Conservation (phyloP, 2,113 vertebrate species). For the Kobus ellipsiprymnus region DNA sequence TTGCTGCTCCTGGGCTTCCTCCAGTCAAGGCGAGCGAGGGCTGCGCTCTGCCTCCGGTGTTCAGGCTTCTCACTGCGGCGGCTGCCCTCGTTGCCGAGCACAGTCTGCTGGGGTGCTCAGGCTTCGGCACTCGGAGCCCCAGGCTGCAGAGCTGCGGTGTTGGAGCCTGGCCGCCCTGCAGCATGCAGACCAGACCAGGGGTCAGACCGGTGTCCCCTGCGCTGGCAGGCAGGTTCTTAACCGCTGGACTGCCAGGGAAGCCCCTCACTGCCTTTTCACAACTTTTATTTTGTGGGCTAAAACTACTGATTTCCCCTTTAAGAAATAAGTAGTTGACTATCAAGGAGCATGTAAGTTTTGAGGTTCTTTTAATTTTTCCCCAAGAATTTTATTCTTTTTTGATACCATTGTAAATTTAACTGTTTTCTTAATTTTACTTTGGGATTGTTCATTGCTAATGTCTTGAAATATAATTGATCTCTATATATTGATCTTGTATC, state of each 20-base stretch:
- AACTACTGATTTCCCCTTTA: not conserved
- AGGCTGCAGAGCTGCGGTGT: not conserved
- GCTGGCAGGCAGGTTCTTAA: not conserved
- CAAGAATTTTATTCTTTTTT: not conserved
- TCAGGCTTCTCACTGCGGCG: not conserved
- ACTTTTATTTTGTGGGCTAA: not conserved
- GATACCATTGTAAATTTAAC: not conserved
- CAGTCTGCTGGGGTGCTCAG: not conserved
- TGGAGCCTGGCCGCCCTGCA: not conserved
- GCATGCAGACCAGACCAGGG: not conserved
- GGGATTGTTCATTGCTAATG: not conserved
- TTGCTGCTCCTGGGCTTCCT: not conserved
- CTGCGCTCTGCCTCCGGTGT: fast-evolving
- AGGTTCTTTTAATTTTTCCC: not conserved
- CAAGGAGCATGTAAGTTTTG: not conserved
- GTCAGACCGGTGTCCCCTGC: not conserved
- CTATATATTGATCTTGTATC: not conserved
- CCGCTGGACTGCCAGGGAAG: not conserved
- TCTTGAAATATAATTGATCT: not conserved
- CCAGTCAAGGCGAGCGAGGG: not conserved
- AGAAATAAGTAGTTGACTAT: not conserved
- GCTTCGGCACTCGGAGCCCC: not conserved
- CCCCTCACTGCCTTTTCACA: not conserved
- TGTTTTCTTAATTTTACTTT: not conserved
- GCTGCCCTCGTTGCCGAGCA: not conserved